phyloP scores from a whole-genome alignment of 2,797 vertebrate species.

The Myotis daubentonii region DNA sequence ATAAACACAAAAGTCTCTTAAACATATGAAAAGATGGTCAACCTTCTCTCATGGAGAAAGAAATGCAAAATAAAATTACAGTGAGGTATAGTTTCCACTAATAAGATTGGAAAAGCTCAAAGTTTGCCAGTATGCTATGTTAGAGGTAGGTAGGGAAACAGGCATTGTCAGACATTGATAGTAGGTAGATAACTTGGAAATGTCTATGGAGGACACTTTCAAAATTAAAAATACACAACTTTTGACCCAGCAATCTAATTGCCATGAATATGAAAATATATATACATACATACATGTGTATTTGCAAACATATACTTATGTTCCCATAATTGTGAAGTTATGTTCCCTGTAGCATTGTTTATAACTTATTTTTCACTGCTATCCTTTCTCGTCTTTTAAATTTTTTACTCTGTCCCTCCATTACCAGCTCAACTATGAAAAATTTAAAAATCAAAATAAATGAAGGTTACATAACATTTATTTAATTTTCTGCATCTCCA shows the following conservation, averaged over 20 bases:
- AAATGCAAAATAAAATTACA: neutral
- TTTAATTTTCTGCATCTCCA: slow-evolving; percentile 44
- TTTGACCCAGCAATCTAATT: neutral
- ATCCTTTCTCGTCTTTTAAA: neutral
- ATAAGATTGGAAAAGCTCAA: neutral
- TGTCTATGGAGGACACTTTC: neutral
- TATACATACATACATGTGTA: neutral
- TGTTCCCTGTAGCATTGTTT: neutral
- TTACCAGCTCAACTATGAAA: neutral
- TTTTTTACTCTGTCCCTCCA: neutral
- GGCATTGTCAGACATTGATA: neutral
- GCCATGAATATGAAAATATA: neutral
- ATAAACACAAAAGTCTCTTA: neutral
- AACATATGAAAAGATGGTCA: neutral
- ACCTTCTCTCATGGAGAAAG: neutral
- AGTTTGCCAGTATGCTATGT: neutral
- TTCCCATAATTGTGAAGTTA: neutral
- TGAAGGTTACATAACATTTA: neutral
- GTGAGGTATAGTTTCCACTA: neutral
- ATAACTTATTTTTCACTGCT: neutral
- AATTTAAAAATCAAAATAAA: neutral
- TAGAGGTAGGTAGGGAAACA: neutral
- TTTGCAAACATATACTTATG: neutral
- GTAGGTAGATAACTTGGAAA: neutral
- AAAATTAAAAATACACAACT: neutral